Conservation (phyloP, 92 coral and sea anemone genomes). For the Blastomussa wellsi region DNA sequence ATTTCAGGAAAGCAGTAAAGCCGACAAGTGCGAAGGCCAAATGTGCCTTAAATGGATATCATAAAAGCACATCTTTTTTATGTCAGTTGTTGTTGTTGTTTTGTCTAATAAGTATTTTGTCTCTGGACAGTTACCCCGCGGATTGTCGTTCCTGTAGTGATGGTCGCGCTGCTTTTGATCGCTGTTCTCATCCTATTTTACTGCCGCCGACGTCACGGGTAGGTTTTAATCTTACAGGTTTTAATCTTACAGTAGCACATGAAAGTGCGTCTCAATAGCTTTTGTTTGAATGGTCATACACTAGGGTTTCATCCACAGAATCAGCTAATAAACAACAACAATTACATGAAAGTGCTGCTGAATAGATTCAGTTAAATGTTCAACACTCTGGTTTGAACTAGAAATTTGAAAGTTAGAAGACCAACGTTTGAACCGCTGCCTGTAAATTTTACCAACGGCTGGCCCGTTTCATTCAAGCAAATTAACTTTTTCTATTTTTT, state of each 20-base stretch:
- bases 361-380: not conserved
- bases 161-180: slow-evolving; percentile 64
- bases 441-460: not conserved
- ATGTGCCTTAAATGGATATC: too few species aligned
- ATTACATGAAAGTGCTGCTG: not conserved
- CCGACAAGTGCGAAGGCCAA: too few species aligned
- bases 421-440: too few species aligned
- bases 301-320: not conserved
- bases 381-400: not conserved
- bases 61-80: too few species aligned
- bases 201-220: slow-evolving; percentile 88
- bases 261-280: not conserved
- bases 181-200: slow-evolving; percentile 59
- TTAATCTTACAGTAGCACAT: not conserved
- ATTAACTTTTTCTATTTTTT: not conserved
- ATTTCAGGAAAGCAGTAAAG: too few species aligned
- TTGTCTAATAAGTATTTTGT: not conserved
- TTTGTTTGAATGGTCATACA: not conserved
- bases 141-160: slow-evolving; percentile 76
- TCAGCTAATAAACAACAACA: slow-evolving; percentile 5
- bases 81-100: not conserved
- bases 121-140: slow-evolving; percentile 52
- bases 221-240: slow-evolving; percentile 39
- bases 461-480: not conserved
- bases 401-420: not conserved